Percentiles rank a stretch among this genome's conserved stretches.
phyloP scores from a whole-genome alignment of 64 coral and sea anemone species.

The Catalaphyllia jardinei region DNA sequence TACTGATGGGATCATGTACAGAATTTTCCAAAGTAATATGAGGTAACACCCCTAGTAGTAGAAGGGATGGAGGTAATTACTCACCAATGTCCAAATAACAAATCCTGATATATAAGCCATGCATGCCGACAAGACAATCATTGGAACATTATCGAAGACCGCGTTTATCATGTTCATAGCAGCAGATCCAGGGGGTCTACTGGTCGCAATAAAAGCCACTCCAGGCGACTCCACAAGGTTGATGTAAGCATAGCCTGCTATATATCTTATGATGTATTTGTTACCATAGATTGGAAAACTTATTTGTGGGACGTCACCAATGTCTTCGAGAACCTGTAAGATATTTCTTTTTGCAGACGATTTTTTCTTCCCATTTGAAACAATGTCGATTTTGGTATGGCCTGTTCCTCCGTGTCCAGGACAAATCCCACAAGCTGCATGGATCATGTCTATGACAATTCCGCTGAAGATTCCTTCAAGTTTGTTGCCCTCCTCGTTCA shows the following conservation, averaged over 20 bases:
- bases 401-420: neutral
- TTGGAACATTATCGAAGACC: neutral
- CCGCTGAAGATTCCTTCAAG: conserved; percentile 1
- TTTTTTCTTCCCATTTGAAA: neutral
- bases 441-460: conserved; percentile 42
- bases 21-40: neutral
- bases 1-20: neutral
- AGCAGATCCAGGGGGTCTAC: neutral
- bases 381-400: conserved; percentile 20
- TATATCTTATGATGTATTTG: conserved; percentile 37
- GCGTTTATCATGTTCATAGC: conserved; percentile 41
- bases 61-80: neutral
- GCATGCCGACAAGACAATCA: conserved; percentile 35
- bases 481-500: neutral
- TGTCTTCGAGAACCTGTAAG: conserved; percentile 23
- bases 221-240: conserved; percentile 44
- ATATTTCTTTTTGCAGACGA: conserved; percentile 5
- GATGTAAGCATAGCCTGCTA: conserved; percentile 14
- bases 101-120: conserved; percentile 56
- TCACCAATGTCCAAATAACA: conserved; percentile 46
- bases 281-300: conserved; percentile 66
- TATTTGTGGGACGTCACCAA: conserved; percentile 16
- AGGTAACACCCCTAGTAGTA: no score
- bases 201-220: conserved; percentile 27
- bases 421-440: conserved; percentile 26